Evolutionary conservation across 2,113 vertebrate species (phyloP).

Genomic region (Tetraodon nigroviridis): DNA sequence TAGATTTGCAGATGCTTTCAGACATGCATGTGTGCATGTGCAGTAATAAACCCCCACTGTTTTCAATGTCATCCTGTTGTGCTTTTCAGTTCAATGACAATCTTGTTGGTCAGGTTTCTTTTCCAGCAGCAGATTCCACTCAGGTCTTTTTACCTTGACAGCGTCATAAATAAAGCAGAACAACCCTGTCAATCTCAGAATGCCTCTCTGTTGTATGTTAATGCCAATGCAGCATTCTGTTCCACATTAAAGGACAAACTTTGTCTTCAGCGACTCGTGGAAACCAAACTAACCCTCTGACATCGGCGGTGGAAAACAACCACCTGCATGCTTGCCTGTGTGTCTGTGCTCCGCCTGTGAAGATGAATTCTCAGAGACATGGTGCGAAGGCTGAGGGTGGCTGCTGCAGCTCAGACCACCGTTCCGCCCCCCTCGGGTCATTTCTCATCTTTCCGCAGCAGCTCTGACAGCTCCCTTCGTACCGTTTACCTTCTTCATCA

Average conservation of each 20-base stretch:
- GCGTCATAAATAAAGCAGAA: slow-evolving; percentile 37
- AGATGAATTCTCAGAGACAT: slow-evolving; percentile 32
- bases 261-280: slow-evolving; percentile 33
- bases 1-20: not conserved
- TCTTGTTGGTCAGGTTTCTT: slow-evolving; percentile 32
- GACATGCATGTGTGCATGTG: not conserved
- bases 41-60: slow-evolving; percentile 6
- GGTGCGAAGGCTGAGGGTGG: slow-evolving; percentile 23
- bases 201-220: slow-evolving; percentile 41
- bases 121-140: no score
- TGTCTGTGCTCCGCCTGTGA: slow-evolving; percentile 24
- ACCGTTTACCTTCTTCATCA: slow-evolving; percentile 16
- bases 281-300: slow-evolving; percentile 9
- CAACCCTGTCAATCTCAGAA: slow-evolving; percentile 26
- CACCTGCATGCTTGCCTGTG: not conserved
- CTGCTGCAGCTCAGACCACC: slow-evolving; percentile 24
- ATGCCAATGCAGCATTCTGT: slow-evolving; percentile 33
- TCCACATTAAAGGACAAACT: slow-evolving; percentile 42
- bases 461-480: slow-evolving; percentile 23
- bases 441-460: slow-evolving; percentile 4
- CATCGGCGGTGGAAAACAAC: slow-evolving; percentile 5
- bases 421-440: slow-evolving; percentile 26
- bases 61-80: not conserved
- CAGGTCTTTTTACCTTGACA: slow-evolving; percentile 9
- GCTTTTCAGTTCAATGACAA: not conserved